Evolutionary conservation across 2,113 vertebrate species (phyloP), one percentile per base, ranked within the genome.

Genomic region (Syngnathus typhle): DNA sequence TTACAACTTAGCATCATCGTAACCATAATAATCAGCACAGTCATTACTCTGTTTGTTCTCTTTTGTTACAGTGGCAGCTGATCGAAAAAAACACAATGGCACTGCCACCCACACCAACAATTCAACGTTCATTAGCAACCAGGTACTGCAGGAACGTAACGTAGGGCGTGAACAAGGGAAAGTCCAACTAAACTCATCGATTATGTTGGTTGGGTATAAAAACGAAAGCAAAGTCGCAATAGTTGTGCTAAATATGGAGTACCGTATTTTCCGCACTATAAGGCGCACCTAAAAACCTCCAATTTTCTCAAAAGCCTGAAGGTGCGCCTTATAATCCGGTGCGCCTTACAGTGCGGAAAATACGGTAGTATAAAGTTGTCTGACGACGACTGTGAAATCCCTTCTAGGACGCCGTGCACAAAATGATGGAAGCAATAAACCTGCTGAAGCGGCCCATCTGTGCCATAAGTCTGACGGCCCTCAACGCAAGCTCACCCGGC

Each of bases 371-470:
- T 32, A 3, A 32, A 32, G 27, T 32, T 32, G 27, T 32, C 27
- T 32, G 27, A 32, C 9, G 1, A 43, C 21, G 18, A 27, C 1
- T 36, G 52, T n/a, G 72, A n/a, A 41, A 51, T 1, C 37, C 1
- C 16, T 73, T 62, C 5, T 67, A 89, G 88, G 79, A 79, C 44
- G 21, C 23, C 9, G 15, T 85, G 44, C 37, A 72, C 6, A 10
- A 69, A 49, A 75, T 87, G 51, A 52, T 89, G 73, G 82, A 78
- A 36, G 88, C 90, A 0, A 43, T 77, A 41, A 77, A 65, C 46
- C 1, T 81, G 36, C 23, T 91, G 64, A 92, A 89, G 69, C 77
- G 19, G 12, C 73, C 65, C 15, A 3, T 91, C 54, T 92, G 91
- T 69, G 46, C 69, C 4, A 2, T 83, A 8, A 60, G 44, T 37